Percentiles rank a stretch among this genome's conserved stretches.
Conservation (phyloP, 2,888 invertebrate genomes). For the Dioctria linearis region DNA sequence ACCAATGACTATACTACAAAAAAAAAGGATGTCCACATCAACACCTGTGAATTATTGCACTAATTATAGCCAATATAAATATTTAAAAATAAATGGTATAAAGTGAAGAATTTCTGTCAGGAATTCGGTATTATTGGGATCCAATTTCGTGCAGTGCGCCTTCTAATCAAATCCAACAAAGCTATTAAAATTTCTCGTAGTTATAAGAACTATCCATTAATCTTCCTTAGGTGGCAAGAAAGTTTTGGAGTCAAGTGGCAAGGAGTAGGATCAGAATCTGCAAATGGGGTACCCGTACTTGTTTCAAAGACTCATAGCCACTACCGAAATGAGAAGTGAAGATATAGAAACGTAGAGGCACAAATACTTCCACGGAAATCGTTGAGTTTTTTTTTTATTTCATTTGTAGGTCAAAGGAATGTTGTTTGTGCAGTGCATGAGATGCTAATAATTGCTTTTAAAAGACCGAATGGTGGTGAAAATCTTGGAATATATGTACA, state of each 20-base stretch:
- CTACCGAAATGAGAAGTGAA: slow-evolving; percentile 4
- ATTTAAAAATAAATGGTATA: no score
- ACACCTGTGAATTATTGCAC: no score
- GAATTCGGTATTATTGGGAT: no score
- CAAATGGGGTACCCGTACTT: not conserved
- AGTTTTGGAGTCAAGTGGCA: not conserved
- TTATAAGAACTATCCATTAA: slow-evolving; percentile 27
- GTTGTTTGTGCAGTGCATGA: slow-evolving; percentile 34
- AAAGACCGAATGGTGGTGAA: not conserved
- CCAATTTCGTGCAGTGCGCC: no score
- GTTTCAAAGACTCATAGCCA: slow-evolving; percentile 15
- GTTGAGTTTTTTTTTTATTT: slow-evolving; percentile 30
- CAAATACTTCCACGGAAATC: slow-evolving; percentile 8
- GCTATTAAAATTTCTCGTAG: slow-evolving; percentile 17
- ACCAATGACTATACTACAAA: no score
- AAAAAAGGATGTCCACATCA: no score
- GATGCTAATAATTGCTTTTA: slow-evolving; percentile 15
- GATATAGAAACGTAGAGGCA: slow-evolving; percentile 24
- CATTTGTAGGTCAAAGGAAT: slow-evolving; percentile 32
- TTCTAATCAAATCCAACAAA: not conserved
- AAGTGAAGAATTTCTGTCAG: no score
- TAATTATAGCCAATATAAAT: no score
- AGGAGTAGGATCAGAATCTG: not conserved
- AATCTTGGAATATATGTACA: no score
- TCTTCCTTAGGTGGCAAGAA: slow-evolving; percentile 1